Evolutionary conservation across 2,113 vertebrate species (phyloP), one percentile per base, ranked within the genome.

Genomic region (Phaethon lepturus): DNA sequence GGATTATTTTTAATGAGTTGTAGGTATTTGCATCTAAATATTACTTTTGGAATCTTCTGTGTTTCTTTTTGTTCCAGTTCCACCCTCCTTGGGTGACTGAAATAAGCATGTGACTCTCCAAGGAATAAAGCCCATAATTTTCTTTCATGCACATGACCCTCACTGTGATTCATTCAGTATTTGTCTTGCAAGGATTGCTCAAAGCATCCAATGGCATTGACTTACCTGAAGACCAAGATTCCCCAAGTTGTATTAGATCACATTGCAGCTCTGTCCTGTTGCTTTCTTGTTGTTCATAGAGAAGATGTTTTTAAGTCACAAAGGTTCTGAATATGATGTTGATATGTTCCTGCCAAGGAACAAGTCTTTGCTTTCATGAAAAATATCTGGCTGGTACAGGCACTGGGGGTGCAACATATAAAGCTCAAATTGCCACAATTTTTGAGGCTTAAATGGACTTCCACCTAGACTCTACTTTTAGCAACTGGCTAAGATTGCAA

Each of bases 41-140:
- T 6, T 85, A 0, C 75, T 77, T 87, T 91, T 86, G 35, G 44
- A 78, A 38, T 55, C 13, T 29, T 63, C 6, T 50, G 4, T 50
- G 59, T 71, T 90, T 91, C 31, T 87, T 77, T 86, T 85, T 90
- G 82, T 90, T 93, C 19, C 38, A 67, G 7, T 96, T 80, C 33
- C 25, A 7, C 29, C 14, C 68, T 66, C 17, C 38, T 67, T 82
- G 81, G 22, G n/a, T 90, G 64, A 67, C 47, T 73, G 44, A 86
- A 90, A 91, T 87, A 81, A 86, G 20, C 68, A 77, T 31, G n/a
- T 90, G n/a, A 81, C 59, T 85, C 42, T 81, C 42, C 60, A 87
- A 28, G 17, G 17, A 87, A 53, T 50, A 67, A 87, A 69, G 13
- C 22, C 28, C 31, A 63, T 55, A 24, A 5, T 67, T 81, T 50